Base-by-base conservation (phyloP, 2,888 invertebrate species). In the Yponomeuta evonymella region DNA sequence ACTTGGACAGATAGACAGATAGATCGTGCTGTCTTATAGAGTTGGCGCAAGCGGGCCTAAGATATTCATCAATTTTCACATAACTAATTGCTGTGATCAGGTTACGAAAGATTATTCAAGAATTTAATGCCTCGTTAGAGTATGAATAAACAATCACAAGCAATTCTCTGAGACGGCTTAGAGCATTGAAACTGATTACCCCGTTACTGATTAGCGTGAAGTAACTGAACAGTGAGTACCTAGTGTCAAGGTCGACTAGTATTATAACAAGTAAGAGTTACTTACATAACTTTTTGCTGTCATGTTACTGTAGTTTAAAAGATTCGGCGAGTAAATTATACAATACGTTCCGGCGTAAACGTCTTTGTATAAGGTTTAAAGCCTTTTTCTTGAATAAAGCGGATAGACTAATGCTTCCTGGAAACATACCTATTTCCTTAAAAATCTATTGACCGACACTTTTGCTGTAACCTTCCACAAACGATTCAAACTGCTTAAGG, bases 221-320 rank as follows among this genome's bases (percentile, higher is more conserved):
- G 77, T 74, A 65, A 65, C 51, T 15, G 15, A 58, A 65, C 65
- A 65, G 30, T 33, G 12, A 58, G 12, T 58, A 58, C 51, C 43
- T 75, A 67, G 73, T 77, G 79, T 79, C 79, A 79, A 79, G 79
- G 79, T 72, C 62, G 65, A 23, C 65, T 15, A 58, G 65, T 29
- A 65, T 30, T 65, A 33, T 29, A 33, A 65, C 29, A 65, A 65
- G 65, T 65, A 65, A 65, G 12, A 65, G 65, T 65, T 65, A 1
- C 33, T 11, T 23, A 29, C 33, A 10, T 65, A 65, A 65, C 12
- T 65, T 33, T 65, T 33, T 65, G 51, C 15, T 58, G 51, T 15
- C 2, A 58, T 15, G 15, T 58, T 58, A 58, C 51, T 58, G 8
- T 58, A 58, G 12, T 10, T 51, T 23, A 23, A 51, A 51, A 12